Conservation (phyloP, 1,140 invertebrate species). For the Nixonia krombeini region DNA sequence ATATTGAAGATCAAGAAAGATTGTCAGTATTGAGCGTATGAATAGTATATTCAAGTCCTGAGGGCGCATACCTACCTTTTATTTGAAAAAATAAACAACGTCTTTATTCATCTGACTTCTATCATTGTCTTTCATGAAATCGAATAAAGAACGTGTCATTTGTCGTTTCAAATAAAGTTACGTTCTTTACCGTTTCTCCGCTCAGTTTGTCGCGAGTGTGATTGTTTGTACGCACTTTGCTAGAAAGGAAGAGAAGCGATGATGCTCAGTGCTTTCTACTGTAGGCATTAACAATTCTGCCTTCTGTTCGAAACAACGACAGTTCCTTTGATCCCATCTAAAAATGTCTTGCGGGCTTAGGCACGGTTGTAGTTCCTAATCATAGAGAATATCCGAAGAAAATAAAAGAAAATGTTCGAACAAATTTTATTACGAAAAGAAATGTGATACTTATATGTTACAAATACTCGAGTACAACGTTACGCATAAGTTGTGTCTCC, state of each 20-base stretch:
- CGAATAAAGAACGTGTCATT: conserved; percentile 19
- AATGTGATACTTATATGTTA: conserved; percentile 43
- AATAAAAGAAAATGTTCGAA: conserved; percentile 32
- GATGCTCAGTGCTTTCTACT: too few species aligned
- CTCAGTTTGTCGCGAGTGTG: conserved; percentile 40
- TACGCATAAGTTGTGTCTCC: conserved; percentile 14
- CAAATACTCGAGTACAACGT: conserved; percentile 26
- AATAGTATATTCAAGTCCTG: conserved; percentile 28
- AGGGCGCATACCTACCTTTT: conserved; percentile 42
- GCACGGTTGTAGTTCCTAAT: conserved; percentile 29
- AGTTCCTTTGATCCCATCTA: conserved; percentile 25
- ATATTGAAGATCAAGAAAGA: conserved; percentile 13
- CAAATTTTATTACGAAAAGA: conserved; percentile 45
- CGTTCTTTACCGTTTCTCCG: conserved; percentile 8
- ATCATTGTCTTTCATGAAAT: neutral
- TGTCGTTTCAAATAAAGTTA: conserved; percentile 18
- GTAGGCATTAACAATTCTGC: too few species aligned
- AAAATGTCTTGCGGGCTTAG: conserved; percentile 19
- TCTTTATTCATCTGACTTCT: conserved; percentile 19
- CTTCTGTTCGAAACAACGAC: conserved; percentile 4
- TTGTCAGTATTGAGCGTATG: conserved; percentile 50
- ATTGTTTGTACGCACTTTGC: conserved; percentile 46
- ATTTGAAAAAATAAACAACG: conserved; percentile 10
- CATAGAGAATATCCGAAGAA: conserved; percentile 5
- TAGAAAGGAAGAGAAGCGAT: too few species aligned